These are phyloP conservation scores for Psilanteris sp. DNA, from an alignment of 1,140 invertebrate species.

Conservation along the genomic window DNA sequence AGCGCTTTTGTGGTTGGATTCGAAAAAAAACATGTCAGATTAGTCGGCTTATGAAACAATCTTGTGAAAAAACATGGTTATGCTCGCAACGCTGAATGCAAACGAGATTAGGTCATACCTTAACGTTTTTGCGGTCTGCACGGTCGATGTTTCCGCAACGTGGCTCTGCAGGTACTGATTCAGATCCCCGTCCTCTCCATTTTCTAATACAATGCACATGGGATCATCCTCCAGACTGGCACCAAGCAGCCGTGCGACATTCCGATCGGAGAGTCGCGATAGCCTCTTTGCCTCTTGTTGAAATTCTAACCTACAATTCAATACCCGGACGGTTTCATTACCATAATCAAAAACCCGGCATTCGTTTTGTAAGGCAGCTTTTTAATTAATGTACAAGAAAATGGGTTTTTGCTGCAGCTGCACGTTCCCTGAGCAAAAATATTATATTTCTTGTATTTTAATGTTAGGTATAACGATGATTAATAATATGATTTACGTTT, in stretches of 20 bases:
- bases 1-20: constrained; percentile 6
- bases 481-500: no score
- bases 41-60: constrained; percentile 15
- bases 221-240: constrained; percentile 88
- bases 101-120: constrained; percentile 78
- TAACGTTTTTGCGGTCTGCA: constrained; percentile 82
- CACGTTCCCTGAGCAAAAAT: no score
- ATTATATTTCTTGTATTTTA: no score
- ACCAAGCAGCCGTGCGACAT: constrained; percentile 88
- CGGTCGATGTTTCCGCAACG: constrained; percentile 85
- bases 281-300: constrained; percentile 86
- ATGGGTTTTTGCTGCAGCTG: no score
- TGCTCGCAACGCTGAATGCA: constrained; percentile 24
- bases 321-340: constrained; percentile 3
- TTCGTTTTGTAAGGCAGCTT: no score
- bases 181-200: constrained; percentile 84
- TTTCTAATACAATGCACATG: constrained; percentile 85
- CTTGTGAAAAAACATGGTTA: constrained; percentile 23
- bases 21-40: constrained; percentile 21
- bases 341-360: neutral
- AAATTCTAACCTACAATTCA: constrained; percentile 82
- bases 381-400: no score
- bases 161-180: constrained; percentile 89
- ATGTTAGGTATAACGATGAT: no score
- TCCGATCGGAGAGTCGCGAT: constrained; percentile 86